A percentile compares a stretch with the other conserved stretches of the same genome.
phyloP scores from a whole-genome alignment of 2,113 vertebrate genomes.

The Osmerus mordax region DNA sequence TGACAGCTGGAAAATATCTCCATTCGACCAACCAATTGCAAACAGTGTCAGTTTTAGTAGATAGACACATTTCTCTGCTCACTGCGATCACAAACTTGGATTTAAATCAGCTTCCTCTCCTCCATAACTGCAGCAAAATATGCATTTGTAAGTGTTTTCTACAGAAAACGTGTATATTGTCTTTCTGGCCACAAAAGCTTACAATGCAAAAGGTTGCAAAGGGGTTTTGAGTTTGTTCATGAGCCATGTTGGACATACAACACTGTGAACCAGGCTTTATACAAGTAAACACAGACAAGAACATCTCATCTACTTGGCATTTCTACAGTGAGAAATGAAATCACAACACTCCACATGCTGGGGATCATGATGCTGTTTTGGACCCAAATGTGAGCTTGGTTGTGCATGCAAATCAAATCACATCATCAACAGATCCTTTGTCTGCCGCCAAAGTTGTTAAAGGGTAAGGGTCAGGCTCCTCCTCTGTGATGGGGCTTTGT shows the following conservation, averaged over 20 bases:
- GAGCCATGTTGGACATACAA: too few relatives aligned
- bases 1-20: too few relatives aligned
- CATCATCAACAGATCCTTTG: conserved; percentile 69
- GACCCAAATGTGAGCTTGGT: conserved; percentile 34
- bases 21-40: neutral
- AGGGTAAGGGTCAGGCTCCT: conserved; percentile 51
- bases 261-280: neutral
- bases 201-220: too few relatives aligned
- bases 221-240: too few relatives aligned
- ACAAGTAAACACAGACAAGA: neutral
- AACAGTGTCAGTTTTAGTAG: too few relatives aligned
- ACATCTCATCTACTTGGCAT: neutral
- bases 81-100: too few relatives aligned
- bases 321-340: conserved; percentile 4
- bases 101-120: too few relatives aligned
- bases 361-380: conserved; percentile 39
- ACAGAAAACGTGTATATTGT: too few relatives aligned
- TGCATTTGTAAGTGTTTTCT: neutral
- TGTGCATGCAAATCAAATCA: conserved; percentile 68
- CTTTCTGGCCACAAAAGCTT: too few relatives aligned
- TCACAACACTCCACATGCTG: conserved; percentile 15
- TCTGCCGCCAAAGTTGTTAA: conserved; percentile 48
- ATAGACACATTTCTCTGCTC: too few relatives aligned
- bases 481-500: conserved; percentile 30
- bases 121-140: neutral